Base-by-base conservation (phyloP, 2,888 invertebrate species). In the Volucella zonaria region DNA sequence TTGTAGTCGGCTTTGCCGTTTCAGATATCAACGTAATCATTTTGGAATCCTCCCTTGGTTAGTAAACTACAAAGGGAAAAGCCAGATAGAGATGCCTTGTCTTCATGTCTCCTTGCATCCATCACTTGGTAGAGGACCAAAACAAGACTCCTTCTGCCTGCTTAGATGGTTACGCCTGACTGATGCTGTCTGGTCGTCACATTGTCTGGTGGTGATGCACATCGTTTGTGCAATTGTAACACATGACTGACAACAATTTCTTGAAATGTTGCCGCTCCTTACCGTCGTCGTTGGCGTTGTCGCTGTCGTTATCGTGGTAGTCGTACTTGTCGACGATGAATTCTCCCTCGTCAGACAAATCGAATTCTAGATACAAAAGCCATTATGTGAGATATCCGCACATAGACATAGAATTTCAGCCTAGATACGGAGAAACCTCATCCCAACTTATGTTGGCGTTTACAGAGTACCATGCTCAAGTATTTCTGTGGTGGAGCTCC, bases 171-270 rank as follows among this genome's bases (percentile, higher is more conserved):
- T 23, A 23, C 18, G 18, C 3, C 18, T 18, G 9, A 12, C 54
- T n/a, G 11, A 18, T n/a, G 12, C 12, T 12, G 18, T 18, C 31
- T 54, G 54, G 3, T 54, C 23, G 54, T 11, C 15, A n/a, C 15
- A 31, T 31, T 31, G 38, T 31, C 47, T 58, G 66, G 49, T 40
- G n/a, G 38, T 45, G 58, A 43, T 66, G 78, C 51, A 59, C 58
- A 45, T 61, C 54, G 52, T 73, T 73, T 66, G 56, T 66, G 15
- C 49, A 59, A 59, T 79, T 79, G 43, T 42, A 42, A 15, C 58
- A 67, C 54, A 67, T 64, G 40, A 74, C 54, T 82, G 78, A 78
- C 82, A 73, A 51, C 66, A 78, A 62, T 82, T 82, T 82, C 67
- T 82, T 54, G 42, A 77, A 77, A 71, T 67, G 45, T 62, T 67